Percentiles rank a stretch among this genome's conserved stretches.
Evolutionary conservation across 2,113 vertebrate species (phyloP).

Genomic region (Nesogale talazaci): DNA sequence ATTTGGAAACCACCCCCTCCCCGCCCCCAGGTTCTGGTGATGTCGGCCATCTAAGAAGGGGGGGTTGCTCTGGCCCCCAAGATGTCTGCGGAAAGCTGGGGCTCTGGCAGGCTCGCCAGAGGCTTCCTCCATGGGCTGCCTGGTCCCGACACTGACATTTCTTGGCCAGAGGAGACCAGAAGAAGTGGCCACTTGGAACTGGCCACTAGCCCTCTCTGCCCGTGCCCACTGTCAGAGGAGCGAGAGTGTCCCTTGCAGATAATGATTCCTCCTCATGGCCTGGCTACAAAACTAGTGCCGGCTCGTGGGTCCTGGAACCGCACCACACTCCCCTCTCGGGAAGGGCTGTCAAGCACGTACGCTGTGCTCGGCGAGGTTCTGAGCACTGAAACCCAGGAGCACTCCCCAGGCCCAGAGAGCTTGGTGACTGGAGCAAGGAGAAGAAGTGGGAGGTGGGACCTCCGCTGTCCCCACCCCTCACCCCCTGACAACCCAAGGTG

Average conservation of each 20-base stretch:
- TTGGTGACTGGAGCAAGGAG: rapidly evolving
- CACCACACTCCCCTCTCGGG: neutral
- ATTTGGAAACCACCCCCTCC: too few relatives aligned
- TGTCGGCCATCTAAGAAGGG: too few relatives aligned
- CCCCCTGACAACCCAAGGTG: neutral
- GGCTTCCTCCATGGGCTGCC: neutral
- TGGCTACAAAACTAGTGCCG: neutral
- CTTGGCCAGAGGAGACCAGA: neutral
- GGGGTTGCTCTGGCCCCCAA: too few relatives aligned
- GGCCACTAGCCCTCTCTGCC: neutral
- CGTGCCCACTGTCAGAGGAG: neutral
- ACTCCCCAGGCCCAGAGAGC: neutral
- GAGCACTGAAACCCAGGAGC: neutral
- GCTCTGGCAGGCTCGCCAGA: neutral
- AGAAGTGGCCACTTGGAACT: neutral
- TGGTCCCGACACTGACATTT: neutral
- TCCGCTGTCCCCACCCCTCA: neutral
- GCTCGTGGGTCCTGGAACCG: neutral
- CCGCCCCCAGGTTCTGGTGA: too few relatives aligned
- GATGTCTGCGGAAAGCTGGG: neutral
- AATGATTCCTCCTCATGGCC: neutral
- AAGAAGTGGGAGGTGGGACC: neutral
- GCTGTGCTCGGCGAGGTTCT: neutral
- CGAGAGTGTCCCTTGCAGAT: neutral
- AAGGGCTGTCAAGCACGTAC: rapidly evolving